Conservation (phyloP, 2,888 invertebrate species). For the Conchocele bisecta region DNA sequence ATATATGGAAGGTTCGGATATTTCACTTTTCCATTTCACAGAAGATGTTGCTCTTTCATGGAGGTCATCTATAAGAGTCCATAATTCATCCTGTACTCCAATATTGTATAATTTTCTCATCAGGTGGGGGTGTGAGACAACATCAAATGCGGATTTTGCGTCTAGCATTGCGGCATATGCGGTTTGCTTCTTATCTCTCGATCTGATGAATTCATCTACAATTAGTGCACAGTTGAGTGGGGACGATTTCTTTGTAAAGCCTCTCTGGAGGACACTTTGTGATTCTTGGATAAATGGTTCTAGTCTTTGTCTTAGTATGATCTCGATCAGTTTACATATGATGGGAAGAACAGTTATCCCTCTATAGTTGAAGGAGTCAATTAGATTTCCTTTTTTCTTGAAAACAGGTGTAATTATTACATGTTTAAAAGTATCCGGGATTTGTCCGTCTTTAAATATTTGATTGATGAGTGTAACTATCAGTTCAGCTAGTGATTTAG, state of each 20-base stretch:
- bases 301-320: conserved; percentile 5
- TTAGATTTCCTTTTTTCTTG: conserved; percentile 20
- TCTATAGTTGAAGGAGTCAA: conserved; percentile 6
- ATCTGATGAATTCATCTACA: conserved; percentile 11
- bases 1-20: neutral
- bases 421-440: conserved; percentile 14
- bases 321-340: conserved; percentile 12
- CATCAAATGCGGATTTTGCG: conserved; percentile 34
- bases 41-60: neutral
- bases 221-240: conserved; percentile 18
- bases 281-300: neutral
- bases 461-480: neutral
- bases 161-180: conserved; percentile 11
- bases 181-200: conserved; percentile 3
- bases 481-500: no score
- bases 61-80: conserved; percentile 1
- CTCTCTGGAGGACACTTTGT: conserved; percentile 1
- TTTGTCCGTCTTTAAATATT: conserved; percentile 5
- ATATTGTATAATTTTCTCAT: conserved; percentile 12
- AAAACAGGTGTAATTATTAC: conserved; percentile 17
- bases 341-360: conserved; percentile 28
- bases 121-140: conserved; percentile 16
- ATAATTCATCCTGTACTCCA: conserved; percentile 15
- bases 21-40: conserved; percentile 2
- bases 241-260: conserved; percentile 14